These are phyloP conservation scores for Jordanella pulchra DNA, from an alignment of 2,797 vertebrate species.

Conservation along the genomic window DNA sequence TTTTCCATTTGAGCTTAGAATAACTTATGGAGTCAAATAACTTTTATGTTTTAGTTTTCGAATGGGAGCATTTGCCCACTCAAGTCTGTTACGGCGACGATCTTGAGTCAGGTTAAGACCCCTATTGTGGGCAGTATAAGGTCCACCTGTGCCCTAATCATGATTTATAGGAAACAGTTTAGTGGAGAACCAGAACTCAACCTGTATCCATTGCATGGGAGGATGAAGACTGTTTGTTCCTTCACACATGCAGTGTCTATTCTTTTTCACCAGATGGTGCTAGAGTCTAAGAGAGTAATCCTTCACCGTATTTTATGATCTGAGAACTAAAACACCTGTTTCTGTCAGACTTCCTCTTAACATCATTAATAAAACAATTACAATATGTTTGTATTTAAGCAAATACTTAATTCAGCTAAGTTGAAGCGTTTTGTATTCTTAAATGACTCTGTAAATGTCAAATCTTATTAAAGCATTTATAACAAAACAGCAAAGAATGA, in stretches of 20 bases:
- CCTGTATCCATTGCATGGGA: background rate
- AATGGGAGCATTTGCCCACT: no score
- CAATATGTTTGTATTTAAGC: background rate
- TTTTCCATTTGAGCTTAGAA: no score
- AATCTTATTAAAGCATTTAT: background rate
- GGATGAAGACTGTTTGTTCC: background rate
- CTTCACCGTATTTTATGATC: background rate
- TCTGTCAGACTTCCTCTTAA: background rate
- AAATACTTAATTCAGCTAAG: background rate
- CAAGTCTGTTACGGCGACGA: no score
- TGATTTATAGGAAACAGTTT: no score
- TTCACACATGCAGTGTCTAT: background rate
- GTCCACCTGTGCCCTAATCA: no score
- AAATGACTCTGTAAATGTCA: background rate
- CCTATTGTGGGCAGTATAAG: no score
- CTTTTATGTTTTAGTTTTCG: no score
- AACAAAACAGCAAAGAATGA: background rate
- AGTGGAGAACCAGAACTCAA: no score
- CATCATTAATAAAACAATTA: background rate
- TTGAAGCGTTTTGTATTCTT: background rate
- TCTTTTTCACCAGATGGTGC: constrained; percentile 14
- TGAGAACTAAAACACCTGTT: background rate
- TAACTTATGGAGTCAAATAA: no score
- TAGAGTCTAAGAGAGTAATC: constrained; percentile 1
- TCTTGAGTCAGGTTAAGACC: no score